Percentiles rank a stretch among this genome's conserved stretches.
phyloP scores from a whole-genome alignment of 2,888 invertebrate species.

The Nesidiocoris tenuis region DNA sequence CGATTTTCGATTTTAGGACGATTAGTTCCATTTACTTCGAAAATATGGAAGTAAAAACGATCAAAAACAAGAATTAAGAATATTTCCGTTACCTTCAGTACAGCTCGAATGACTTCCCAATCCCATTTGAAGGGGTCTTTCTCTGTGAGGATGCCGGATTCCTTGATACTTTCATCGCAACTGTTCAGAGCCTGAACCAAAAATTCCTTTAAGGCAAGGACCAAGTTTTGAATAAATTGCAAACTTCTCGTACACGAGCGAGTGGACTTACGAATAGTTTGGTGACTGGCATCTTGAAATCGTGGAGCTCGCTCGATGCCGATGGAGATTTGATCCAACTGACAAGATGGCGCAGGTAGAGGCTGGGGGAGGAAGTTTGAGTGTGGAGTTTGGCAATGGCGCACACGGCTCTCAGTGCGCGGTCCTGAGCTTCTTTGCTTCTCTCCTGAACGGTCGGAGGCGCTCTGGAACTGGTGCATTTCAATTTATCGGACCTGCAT shows the following conservation, averaged over 20 bases:
- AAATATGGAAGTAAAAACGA: no score
- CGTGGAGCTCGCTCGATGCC: neutral
- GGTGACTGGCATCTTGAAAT: conserved; percentile 19
- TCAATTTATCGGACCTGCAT: no score
- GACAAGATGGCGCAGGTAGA: conserved; percentile 63
- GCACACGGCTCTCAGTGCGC: conserved; percentile 78
- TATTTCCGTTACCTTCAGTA: conserved; percentile 65
- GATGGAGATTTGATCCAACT: conserved; percentile 43
- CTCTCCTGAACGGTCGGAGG: conserved; percentile 20
- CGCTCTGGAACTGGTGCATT: conserved; percentile 15
- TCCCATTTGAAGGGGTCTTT: conserved; percentile 86
- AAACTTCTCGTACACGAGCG: no score
- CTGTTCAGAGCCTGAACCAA: conserved; percentile 54
- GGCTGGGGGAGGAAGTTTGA: conserved; percentile 70
- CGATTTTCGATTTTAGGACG: no score
- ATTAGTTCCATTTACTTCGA: no score
- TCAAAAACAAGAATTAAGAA: no score
- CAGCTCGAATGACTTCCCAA: conserved; percentile 84
- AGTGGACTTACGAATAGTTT: conserved; percentile 35
- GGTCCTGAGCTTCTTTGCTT: conserved; percentile 58
- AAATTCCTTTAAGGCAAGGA: no score
- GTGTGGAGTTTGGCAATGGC: conserved; percentile 78
- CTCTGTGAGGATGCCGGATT: conserved; percentile 75
- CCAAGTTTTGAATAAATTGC: no score
- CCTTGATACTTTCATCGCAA: conserved; percentile 69